These are phyloP conservation scores for Vombatus ursinus DNA, from an alignment of 2,113 vertebrate species.

Conservation along the genomic window DNA sequence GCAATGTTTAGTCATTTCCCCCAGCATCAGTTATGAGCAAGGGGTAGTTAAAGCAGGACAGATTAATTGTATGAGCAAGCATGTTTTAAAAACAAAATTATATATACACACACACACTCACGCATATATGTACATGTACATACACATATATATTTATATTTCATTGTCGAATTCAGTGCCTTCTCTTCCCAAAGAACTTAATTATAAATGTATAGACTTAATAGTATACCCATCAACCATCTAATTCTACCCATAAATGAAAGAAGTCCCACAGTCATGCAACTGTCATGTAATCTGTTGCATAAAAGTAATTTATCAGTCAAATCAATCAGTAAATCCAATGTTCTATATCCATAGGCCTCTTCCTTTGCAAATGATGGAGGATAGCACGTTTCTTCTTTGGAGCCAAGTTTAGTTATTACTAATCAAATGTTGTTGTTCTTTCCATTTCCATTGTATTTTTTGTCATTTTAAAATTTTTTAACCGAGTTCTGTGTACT, in stretches of 20 bases:
- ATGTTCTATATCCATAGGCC: not conserved
- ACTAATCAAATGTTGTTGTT: not conserved
- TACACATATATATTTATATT: not conserved
- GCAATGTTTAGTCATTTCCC: not conserved
- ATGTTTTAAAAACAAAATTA: not conserved
- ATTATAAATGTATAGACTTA: not conserved
- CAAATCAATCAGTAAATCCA: not conserved
- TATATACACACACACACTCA: not conserved
- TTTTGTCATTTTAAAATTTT: not conserved
- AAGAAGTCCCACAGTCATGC: not conserved
- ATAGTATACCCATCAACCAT: not conserved
- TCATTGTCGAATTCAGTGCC: not conserved
- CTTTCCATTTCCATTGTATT: not conserved
- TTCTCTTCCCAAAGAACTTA: not conserved
- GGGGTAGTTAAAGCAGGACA: no score
- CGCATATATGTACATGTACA: no score
- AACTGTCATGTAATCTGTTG: no score
- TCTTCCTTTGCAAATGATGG: not conserved
- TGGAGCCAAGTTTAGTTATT: not conserved
- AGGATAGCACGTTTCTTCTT: no score
- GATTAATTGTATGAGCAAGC: not conserved
- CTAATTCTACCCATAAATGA: not conserved
- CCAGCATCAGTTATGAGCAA: not conserved
- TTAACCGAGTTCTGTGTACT: not conserved
- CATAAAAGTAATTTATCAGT: no score